These are phyloP conservation scores for Drosophila kikkawai DNA, from an alignment of 1,140 invertebrate genomes.

Conservation along the genomic window DNA sequence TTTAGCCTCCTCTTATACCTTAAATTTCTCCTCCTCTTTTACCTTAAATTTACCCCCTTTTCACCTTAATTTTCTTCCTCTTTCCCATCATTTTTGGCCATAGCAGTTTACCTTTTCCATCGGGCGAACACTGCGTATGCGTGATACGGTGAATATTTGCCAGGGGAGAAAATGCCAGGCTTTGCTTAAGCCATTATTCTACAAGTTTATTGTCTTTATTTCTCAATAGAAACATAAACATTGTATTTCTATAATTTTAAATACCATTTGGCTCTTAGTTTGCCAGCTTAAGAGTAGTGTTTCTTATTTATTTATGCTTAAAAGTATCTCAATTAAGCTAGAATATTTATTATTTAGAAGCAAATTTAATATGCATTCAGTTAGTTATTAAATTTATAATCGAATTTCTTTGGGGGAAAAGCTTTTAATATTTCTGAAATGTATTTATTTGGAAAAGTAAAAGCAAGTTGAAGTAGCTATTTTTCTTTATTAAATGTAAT, in stretches of 20 bases:
- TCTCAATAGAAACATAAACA: not conserved
- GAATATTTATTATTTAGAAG: too few species aligned
- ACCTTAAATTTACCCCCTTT: not conserved
- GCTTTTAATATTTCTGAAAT: too few species aligned
- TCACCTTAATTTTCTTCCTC: constrained; percentile 4
- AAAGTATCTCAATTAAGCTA: not conserved
- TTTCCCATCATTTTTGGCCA: not conserved
- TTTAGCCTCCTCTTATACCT: not conserved
- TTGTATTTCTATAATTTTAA: not conserved
- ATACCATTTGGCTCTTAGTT: not conserved
- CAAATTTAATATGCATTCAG: not conserved
- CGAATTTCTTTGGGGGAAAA: not conserved
- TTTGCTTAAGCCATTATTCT: not conserved
- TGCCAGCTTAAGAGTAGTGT: not conserved
- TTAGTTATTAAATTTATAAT: not conserved
- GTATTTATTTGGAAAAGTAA: too few species aligned
- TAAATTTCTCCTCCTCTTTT: not conserved
- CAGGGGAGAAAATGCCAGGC: not conserved
- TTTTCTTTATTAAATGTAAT: not conserved
- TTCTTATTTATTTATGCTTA: not conserved
- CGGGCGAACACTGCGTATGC: constrained; percentile 49
- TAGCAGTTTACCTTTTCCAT: constrained; percentile 34
- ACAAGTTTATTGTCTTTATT: not conserved
- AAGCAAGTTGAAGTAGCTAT: not conserved
- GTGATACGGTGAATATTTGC: constrained; percentile 21